Conservation (phyloP, 2,888 invertebrate genomes). For the Ectobius pallidus region DNA sequence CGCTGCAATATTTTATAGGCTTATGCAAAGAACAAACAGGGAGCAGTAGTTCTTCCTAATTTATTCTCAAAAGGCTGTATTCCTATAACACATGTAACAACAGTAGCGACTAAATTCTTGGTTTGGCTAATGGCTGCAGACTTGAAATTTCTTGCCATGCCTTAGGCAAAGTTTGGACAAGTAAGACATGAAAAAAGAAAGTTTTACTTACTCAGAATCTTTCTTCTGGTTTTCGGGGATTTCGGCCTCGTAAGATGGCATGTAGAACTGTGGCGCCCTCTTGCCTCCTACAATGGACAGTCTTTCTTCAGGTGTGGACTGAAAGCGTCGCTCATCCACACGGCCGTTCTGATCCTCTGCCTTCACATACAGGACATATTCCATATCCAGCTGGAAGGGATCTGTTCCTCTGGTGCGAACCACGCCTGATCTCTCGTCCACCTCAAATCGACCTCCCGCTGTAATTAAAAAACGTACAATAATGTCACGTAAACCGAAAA, state of each 20-base stretch:
- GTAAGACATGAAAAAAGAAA: too few species aligned
- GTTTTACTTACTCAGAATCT: constrained; percentile 85
- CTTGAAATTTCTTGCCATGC: too few species aligned
- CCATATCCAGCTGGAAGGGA: constrained; percentile 93
- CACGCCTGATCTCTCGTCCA: constrained; percentile 90
- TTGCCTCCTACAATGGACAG: constrained; percentile 97
- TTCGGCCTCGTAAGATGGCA: constrained; percentile 92
- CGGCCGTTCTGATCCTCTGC: constrained; percentile 95
- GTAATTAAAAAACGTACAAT: constrained; percentile 33
- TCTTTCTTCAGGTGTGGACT: constrained; percentile 89
- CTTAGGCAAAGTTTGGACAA: too few species aligned
- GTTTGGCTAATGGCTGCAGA: too few species aligned
- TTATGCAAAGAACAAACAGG: too few species aligned
- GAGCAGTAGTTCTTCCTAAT: too few species aligned
- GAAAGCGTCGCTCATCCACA: constrained; percentile 87
- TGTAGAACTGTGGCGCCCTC: constrained; percentile 96
- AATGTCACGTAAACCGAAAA: too few species aligned
- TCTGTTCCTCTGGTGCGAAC: constrained; percentile 91
- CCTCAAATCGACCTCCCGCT: constrained; percentile 76
- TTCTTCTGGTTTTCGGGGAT: constrained; percentile 97
- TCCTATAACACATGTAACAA: too few species aligned
- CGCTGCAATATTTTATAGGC: too few species aligned
- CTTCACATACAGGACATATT: constrained; percentile 94
- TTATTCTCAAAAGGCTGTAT: too few species aligned
- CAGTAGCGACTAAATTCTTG: too few species aligned